Percentiles rank a stretch among this genome's conserved stretches.
Evolutionary conservation across 2,113 vertebrate species (phyloP).

Genomic region (Diglossa brunneiventris): DNA sequence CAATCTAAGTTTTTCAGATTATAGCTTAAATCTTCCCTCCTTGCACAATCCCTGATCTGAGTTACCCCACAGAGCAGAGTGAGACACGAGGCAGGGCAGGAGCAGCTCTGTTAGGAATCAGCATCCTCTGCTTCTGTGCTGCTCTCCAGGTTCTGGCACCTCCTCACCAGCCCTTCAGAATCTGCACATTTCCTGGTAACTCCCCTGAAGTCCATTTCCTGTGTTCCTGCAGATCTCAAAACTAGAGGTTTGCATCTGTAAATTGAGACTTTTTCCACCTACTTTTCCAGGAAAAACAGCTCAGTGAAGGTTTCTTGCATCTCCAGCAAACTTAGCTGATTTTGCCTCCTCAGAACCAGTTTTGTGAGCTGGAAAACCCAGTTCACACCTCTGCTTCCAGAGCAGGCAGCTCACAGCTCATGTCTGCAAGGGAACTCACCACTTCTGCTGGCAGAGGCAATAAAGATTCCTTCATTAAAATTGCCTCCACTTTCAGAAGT

Average conservation of each 20-base stretch:
- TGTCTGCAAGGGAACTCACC: background rate
- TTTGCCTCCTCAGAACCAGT: background rate
- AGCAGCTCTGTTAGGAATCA: background rate
- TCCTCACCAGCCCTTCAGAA: background rate
- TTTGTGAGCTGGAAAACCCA: background rate
- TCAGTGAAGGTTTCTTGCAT: background rate
- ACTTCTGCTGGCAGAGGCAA: background rate
- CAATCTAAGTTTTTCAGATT: background rate
- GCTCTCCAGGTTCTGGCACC: background rate
- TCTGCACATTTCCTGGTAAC: background rate
- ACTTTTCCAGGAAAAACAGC: background rate
- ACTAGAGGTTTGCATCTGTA: background rate
- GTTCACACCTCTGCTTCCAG: background rate
- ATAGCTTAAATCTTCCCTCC: background rate
- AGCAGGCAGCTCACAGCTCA: background rate
- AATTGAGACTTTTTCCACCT: background rate
- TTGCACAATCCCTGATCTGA: background rate
- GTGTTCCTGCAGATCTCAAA: conserved; percentile 4
- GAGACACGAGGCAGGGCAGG: background rate
- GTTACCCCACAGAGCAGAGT: background rate
- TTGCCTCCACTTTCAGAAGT: background rate
- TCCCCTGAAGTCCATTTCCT: background rate
- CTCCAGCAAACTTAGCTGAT: background rate
- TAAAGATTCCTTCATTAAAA: background rate
- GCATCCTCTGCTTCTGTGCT: background rate